These are phyloP conservation scores for Drosophila bocqueti DNA, from an alignment of 1,140 invertebrate genomes.

Conservation along the genomic window DNA sequence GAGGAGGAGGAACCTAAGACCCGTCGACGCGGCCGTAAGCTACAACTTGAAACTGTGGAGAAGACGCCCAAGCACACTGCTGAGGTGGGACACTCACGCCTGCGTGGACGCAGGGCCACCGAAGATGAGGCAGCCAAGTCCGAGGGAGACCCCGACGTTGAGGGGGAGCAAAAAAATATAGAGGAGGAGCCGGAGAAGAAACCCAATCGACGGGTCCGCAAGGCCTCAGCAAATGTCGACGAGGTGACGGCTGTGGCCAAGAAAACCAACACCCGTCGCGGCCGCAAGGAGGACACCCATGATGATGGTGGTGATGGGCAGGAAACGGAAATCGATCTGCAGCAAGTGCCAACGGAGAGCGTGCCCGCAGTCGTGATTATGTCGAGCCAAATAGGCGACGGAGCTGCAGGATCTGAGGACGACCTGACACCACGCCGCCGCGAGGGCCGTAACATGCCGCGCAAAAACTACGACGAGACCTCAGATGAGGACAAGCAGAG, in stretches of 20 bases:
- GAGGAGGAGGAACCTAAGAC: slow-evolving; percentile 18
- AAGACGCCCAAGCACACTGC: not conserved
- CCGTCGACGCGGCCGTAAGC: slow-evolving; percentile 17
- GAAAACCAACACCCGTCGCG: slow-evolving; percentile 37
- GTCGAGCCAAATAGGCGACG: not conserved
- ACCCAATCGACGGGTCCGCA: slow-evolving; percentile 37
- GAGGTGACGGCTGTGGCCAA: slow-evolving; percentile 29
- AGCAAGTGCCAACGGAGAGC: not conserved
- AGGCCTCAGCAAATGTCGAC: slow-evolving; percentile 39
- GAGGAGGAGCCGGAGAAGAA: slow-evolving; percentile 25
- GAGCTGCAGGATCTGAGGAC: slow-evolving; percentile 26
- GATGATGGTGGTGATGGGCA: not conserved
- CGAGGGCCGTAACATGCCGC: slow-evolving; percentile 66
- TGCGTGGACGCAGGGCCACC: slow-evolving; percentile 28
- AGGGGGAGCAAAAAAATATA: not conserved
- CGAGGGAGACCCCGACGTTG: slow-evolving; percentile 13
- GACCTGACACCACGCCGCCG: slow-evolving; percentile 63
- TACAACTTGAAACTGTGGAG: not conserved
- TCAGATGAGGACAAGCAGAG: slow-evolving; percentile 62
- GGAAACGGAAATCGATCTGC: slow-evolving; percentile 4
- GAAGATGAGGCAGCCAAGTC: slow-evolving; percentile 19
- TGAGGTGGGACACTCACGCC: not conserved
- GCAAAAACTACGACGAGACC: slow-evolving; percentile 74
- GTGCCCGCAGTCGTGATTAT: slow-evolving; percentile 4
- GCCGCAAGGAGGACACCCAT: slow-evolving; percentile 23